These are phyloP conservation scores for Phallusia fumigata DNA, from an alignment of 23 tunicate species.

Conservation along the genomic window DNA sequence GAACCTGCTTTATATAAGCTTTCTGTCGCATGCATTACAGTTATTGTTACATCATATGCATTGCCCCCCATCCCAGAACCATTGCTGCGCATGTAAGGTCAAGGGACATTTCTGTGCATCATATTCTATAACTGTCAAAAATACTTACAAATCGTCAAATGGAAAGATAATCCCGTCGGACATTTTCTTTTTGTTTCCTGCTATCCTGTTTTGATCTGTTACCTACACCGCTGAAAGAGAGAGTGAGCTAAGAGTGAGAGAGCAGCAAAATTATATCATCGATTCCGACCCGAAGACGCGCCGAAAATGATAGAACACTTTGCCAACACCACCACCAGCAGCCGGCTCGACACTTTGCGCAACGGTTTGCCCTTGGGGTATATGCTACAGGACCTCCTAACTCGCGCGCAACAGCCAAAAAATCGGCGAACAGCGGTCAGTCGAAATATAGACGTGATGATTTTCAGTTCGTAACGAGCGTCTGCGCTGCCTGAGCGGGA, in stretches of 20 bases:
- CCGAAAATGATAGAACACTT: not conserved
- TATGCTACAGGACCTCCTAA: not conserved
- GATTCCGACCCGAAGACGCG: no score
- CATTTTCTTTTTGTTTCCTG: slow-evolving; percentile 3
- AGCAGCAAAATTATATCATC: not conserved
- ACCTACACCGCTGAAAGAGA: not conserved
- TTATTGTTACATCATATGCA: no score
- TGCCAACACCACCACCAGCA: no score
- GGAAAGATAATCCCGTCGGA: not conserved
- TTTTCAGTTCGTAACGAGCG: no score
- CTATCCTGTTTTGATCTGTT: not conserved
- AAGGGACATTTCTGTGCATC: no score
- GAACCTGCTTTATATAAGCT: no score
- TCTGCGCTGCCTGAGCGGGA: no score
- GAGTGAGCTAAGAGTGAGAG: not conserved
- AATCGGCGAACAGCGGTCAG: not conserved
- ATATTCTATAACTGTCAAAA: not conserved
- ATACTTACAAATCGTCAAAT: slow-evolving; percentile 7
- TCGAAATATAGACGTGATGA: not conserved
- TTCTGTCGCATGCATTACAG: no score
- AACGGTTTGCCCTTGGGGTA: slow-evolving; percentile 5
- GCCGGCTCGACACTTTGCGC: no score
- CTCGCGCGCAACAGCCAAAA: not conserved
- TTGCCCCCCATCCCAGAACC: no score
- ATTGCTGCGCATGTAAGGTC: no score